Conservation (phyloP, 2,888 invertebrate species). For the Carabus problematicus region DNA sequence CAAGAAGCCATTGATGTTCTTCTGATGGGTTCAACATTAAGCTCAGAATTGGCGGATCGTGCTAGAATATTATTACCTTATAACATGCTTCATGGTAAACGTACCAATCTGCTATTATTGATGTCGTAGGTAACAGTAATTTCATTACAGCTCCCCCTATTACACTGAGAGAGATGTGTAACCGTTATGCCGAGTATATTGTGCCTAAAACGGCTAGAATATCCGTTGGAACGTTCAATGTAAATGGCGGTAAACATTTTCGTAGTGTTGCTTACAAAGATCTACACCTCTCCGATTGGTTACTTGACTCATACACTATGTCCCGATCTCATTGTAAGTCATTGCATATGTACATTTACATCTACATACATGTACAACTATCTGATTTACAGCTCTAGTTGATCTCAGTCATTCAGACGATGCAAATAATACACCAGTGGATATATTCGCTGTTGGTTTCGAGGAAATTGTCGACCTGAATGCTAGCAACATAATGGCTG, state of each 20-base stretch:
- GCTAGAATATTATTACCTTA: slow-evolving; percentile 87
- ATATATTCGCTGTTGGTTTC: slow-evolving; percentile 97
- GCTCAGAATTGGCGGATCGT: slow-evolving; percentile 90
- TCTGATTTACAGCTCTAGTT: slow-evolving; percentile 52
- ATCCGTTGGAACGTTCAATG: slow-evolving; percentile 97
- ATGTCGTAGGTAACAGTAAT: slow-evolving; percentile 4
- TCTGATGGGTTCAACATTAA: slow-evolving; percentile 88
- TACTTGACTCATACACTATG: slow-evolving; percentile 80
- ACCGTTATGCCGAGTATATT: slow-evolving; percentile 80
- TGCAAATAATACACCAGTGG: slow-evolving; percentile 63
- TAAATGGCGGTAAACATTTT: slow-evolving; percentile 99
- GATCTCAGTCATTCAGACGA: slow-evolving; percentile 61
- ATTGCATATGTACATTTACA: slow-evolving; percentile 6
- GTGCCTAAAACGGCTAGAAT: slow-evolving; percentile 75
- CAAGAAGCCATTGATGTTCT: slow-evolving; percentile 98
- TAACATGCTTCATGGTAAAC: slow-evolving; percentile 79
- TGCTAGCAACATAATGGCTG: slow-evolving; percentile 97
- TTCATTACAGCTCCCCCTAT: slow-evolving; percentile 73
- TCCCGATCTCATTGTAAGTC: slow-evolving; percentile 58
- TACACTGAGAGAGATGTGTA: slow-evolving; percentile 84
- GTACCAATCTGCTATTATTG: slow-evolving; percentile 3
- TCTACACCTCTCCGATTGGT: slow-evolving; percentile 85
- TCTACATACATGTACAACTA: not conserved
- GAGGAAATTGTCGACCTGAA: slow-evolving; percentile 99
- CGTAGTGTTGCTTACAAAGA: slow-evolving; percentile 95